phyloP scores from a whole-genome alignment of 2,888 invertebrate genomes.

The Neuroscelio doddi region DNA sequence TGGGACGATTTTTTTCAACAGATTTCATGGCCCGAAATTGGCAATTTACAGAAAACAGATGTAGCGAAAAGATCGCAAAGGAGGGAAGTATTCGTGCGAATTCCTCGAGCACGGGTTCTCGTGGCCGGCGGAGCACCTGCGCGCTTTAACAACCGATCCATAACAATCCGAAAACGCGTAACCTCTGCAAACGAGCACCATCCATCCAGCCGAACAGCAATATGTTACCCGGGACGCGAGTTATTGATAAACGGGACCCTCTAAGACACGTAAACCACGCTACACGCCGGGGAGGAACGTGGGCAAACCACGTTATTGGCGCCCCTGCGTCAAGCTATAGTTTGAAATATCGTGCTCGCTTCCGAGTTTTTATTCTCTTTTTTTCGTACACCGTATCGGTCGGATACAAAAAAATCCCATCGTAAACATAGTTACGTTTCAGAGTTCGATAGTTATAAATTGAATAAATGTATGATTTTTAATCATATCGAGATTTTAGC shows the following conservation, averaged over 20 bases:
- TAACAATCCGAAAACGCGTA: constrained; percentile 57
- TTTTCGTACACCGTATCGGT: background rate
- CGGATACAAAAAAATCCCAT: constrained; percentile 1
- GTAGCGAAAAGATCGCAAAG: constrained; percentile 28
- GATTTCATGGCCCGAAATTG: no score
- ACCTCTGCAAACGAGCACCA: constrained; percentile 61
- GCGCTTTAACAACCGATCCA: constrained; percentile 57
- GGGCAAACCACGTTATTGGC: constrained; percentile 36
- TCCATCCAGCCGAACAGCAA: constrained; percentile 57
- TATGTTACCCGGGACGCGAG: constrained; percentile 53
- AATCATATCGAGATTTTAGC: background rate
- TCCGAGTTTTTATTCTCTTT: constrained; percentile 7
- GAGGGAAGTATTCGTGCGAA: constrained; percentile 17
- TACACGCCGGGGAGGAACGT: constrained; percentile 14
- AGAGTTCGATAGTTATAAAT: background rate
- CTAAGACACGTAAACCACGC: constrained; percentile 31
- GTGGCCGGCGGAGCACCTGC: constrained; percentile 30
- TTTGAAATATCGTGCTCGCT: constrained; percentile 26
- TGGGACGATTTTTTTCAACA: no score
- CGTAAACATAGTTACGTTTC: constrained; percentile 1
- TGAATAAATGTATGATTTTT: constrained; percentile 1
- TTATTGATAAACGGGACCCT: constrained; percentile 54
- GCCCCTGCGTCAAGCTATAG: constrained; percentile 23
- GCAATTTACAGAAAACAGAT: constrained; percentile 44
- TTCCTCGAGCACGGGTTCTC: no score